Conservation (phyloP, 1,140 invertebrate genomes). For the Pseudomyrmex concolor region DNA sequence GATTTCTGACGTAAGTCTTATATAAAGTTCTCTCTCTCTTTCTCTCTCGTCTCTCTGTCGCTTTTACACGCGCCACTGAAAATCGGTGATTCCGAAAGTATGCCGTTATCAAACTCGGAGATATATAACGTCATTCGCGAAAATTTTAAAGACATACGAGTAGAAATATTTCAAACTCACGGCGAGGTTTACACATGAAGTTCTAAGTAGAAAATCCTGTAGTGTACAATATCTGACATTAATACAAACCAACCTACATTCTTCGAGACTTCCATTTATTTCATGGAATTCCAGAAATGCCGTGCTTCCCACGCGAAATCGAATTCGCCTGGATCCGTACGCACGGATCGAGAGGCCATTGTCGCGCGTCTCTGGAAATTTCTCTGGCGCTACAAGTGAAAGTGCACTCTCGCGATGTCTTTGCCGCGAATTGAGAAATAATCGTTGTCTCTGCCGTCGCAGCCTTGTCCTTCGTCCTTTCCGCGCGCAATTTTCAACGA, state of each 20-base stretch:
- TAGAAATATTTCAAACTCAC: too few relatives aligned
- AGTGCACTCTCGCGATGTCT: constrained; percentile 2
- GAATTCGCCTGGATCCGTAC: neutral
- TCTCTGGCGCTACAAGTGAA: constrained; percentile 6
- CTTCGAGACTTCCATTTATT: too few relatives aligned
- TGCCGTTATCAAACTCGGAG: constrained; percentile 35
- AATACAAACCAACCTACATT: too few relatives aligned
- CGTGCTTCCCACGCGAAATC: neutral
- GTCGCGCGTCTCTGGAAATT: neutral
- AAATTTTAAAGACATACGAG: neutral
- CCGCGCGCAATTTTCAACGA: constrained; percentile 32
- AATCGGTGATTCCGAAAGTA: constrained; percentile 36
- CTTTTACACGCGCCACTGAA: constrained; percentile 23
- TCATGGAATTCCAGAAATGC: too few relatives aligned
- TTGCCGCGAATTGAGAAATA: constrained; percentile 27
- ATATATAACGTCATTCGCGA: constrained; percentile 12
- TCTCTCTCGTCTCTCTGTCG: neutral
- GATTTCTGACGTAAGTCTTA: constrained; percentile 52
- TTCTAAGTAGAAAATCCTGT: too few relatives aligned
- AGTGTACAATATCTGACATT: neutral
- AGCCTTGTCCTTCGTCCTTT: constrained; percentile 43
- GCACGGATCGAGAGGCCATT: neutral
- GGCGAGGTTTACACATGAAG: too few relatives aligned
- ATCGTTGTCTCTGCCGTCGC: constrained; percentile 13
- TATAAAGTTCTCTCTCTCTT: constrained; percentile 20